Base-by-base conservation (phyloP, 2,797 vertebrate species). In the Sebastes trivittatus region DNA sequence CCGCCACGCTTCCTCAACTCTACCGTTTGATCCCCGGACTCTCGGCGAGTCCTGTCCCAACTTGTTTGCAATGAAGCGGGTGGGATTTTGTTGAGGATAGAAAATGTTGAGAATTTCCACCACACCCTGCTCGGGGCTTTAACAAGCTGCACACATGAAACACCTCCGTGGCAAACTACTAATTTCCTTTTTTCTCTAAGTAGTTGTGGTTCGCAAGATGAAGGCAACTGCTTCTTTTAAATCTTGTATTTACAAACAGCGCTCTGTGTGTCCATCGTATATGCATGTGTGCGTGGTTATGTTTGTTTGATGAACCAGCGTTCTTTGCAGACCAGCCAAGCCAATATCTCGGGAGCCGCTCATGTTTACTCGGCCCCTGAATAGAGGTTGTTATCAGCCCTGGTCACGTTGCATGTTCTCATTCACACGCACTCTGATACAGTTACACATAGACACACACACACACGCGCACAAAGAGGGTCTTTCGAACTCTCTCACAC, bases 341-440 rank as follows among this genome's bases (percentile, higher is more conserved):
- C 80, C 84, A 87, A 93, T 92, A 91, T 93, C 92, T 90, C 72
- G 88, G 92, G 93, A 94, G 90, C 85, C 59, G 63, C 81, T 93
- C 77, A 62, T 94, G 92, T 95, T 94, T 93, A 92, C 92, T 86
- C 78, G 34, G 85, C 82, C 80, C 68, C 82, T 93, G 91, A 92
- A 93, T 93, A 84, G 90, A 87, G 89, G 90, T 91, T 88, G 90
- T 93, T 94, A 94, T 93, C 94, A 84, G 92, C 83, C 88, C 89
- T 11, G 88, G 92, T 94, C 93, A 93, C 89, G 90, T 93, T 93
- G 92, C 92, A 84, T 87, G 88, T 92, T 91, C 87, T 89, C 87
- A 93, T 93, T 92, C 92, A 91, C 90, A 87, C 80, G 72, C 88
- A 78, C 89, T 83, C 10, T 55, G 81, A 87, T 88, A 87, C 86